phyloP scores from a whole-genome alignment of 2,113 vertebrate genomes.

The Atherinomorus stipes region DNA sequence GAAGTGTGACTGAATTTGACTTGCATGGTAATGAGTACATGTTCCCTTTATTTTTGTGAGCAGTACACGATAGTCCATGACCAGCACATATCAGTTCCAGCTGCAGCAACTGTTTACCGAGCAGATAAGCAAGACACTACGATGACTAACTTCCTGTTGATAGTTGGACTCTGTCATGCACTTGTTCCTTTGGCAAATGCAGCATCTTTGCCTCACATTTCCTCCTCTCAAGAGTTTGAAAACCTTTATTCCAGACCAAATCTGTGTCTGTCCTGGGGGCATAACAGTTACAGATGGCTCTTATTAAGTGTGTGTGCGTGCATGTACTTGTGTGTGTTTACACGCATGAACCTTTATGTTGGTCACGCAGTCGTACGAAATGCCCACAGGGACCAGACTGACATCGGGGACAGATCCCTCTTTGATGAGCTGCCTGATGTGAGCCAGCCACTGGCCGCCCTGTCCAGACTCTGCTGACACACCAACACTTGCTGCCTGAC shows the following conservation, averaged over 20 bases:
- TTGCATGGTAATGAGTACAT: too few relatives aligned
- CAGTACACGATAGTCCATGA: not conserved
- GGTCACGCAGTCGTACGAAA: conserved; percentile 84
- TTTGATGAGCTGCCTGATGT: conserved; percentile 77
- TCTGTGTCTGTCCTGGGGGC: conserved; percentile 16
- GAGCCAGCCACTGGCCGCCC: conserved; percentile 74
- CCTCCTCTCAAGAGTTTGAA: conserved; percentile 12
- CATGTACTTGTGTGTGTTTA: conserved; percentile 32
- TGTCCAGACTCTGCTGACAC: conserved; percentile 81
- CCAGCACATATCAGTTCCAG: not conserved
- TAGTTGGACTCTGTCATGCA: not conserved
- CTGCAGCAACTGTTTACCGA: not conserved
- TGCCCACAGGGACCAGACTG: conserved; percentile 86
- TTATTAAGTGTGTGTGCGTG: conserved; percentile 18
- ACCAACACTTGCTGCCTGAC: conserved; percentile 85
- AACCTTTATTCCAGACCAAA: conserved; percentile 18
- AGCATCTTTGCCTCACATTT: conserved; percentile 18
- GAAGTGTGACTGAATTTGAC: too few relatives aligned
- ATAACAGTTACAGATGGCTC: conserved; percentile 23
- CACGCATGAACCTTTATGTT: conserved; percentile 56
- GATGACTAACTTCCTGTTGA: conserved; percentile 11
- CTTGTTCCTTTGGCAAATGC: not conserved
- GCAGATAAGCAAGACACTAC: not conserved
- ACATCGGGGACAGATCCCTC: conserved; percentile 80
- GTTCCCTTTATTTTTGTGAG: too few relatives aligned